Base-by-base conservation (phyloP, 2,888 invertebrate genomes). In the Torymus texanus region DNA sequence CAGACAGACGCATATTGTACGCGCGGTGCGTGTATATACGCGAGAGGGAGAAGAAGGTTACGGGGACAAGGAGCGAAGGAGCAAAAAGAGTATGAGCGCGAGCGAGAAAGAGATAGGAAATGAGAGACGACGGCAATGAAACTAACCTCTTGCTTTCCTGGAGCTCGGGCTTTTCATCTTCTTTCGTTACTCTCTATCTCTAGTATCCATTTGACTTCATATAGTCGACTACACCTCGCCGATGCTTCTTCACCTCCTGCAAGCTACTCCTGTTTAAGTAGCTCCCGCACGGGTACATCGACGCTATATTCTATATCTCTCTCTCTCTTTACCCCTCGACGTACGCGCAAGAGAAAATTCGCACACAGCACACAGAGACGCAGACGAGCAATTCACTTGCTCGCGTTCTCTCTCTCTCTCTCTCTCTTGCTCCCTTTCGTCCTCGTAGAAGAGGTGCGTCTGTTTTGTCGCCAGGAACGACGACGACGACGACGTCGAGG, bases 131-230 rank as follows among this genome's bases (percentile, higher is more conserved):
- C 51, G 18, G 12, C 4, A 21, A 73, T 8, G 21, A 62, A 74
- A 51, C 77, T 80, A 80, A 81, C 81, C 81, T 81, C 61, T 72
- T 21, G 66, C 50, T 81, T 78, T 78, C 65, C 62, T 78, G 66
- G 63, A 81, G 55, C 75, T 75, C 53, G 71, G 65, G 56, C 62
- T 75, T 71, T 81, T 78, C 81, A 81, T 81, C 61, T 77, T 80
- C 56, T 18, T 53, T 18, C 24, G 18, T 16, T 21, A 29, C 16
- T 14, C 2, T 2, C 13, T 41, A 2, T 29, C 14, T n/a, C 14
- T 53, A 11, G 18, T 18, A 12, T 21, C 10, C 21, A 10, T 13
- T 2, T 2, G 50, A 11, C 41, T 50, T 16, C 24, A 24, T 61
- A 13, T 11, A 41, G 8, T 8, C 8, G 41, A 41, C 8, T 41